Evolutionary conservation across 2,797 vertebrate species (phyloP).

Genomic region (Microctenopoma steveboyesi): DNA sequence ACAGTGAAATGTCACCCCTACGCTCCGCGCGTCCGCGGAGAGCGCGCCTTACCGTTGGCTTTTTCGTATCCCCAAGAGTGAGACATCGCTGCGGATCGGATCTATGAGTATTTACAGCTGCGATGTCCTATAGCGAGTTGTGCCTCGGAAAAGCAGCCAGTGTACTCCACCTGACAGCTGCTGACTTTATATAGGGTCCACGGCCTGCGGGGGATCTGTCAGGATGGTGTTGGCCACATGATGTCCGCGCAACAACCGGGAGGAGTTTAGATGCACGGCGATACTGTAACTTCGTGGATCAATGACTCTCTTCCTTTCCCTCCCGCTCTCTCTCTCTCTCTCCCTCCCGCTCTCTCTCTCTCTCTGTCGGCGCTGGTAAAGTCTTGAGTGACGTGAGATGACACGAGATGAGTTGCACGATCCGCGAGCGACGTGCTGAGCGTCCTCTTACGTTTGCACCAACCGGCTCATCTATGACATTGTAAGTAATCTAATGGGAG

Average conservation of each 20-base stretch:
- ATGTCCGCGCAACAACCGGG: constrained; percentile 69
- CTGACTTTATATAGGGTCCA: constrained; percentile 77
- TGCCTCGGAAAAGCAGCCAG: constrained; percentile 51
- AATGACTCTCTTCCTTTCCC: constrained; percentile 49
- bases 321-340: constrained; percentile 8
- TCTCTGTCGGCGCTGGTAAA: background rate
- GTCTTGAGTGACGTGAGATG: background rate
- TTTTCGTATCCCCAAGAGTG: constrained; percentile 82
- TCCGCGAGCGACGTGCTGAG: background rate
- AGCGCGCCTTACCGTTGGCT: constrained; percentile 79
- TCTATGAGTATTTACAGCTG: constrained; percentile 40
- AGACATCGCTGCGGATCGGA: constrained; percentile 71
- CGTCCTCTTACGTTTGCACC: background rate
- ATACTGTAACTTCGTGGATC: constrained; percentile 58
- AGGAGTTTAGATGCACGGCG: constrained; percentile 69
- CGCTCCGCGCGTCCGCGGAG: background rate
- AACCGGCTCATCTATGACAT: background rate
- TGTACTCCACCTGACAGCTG: constrained; percentile 74
- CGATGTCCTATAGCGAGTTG: constrained; percentile 45
- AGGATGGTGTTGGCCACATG: constrained; percentile 68
- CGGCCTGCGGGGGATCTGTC: constrained; percentile 36
- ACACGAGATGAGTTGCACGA: background rate
- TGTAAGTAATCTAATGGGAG: background rate
- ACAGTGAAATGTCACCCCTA: background rate
- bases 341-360: background rate